Evolutionary conservation across 2,888 invertebrate genomes (phyloP), one percentile per base, ranked within the genome.

Genomic region (Subacronicta megacephala): DNA sequence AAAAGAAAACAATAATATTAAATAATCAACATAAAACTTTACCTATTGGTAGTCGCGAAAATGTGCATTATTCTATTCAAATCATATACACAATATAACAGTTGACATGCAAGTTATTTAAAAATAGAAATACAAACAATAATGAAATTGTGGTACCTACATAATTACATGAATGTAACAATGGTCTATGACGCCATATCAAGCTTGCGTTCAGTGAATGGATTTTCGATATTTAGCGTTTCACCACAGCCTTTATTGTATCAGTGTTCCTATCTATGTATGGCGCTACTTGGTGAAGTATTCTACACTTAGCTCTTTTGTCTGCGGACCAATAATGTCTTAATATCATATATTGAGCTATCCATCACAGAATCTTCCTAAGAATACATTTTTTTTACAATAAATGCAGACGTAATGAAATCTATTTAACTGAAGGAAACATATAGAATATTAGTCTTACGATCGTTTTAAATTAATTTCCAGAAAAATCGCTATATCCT

Each of bases 191-290:
- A 52, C 70, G 45, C 49, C 70, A 69, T 36, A 18, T 59, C 46
- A 52, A 46, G 51, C 18, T 40, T 49, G 64, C 40, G 57, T 52
- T 46, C 41, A 55, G 23, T 59, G 59, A 65, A 73, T 70, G 15
- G 56, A 26, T 74, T 69, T 71, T 65, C 52, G 62, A 69, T 69
- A 62, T 31, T 49, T 37, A 55, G 18, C 42, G 51, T 69, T 69
- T 72, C 72, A 56, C 64, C 67, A 64, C 40, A 54, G 23, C 13
- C 16, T 45, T 56, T 33, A 62, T 71, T 74, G 58, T 61, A 43
- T 26, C 17, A n/a, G 13, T 23, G 17, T 35, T 44, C 33, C 6
- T 43, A 36, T n/a, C n/a, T n/a, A n/a, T n/a, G n/a, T n/a, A n/a
- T 15, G 20, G 10, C n/a, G 26, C n/a, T 43, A 29, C 15, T 3